These are phyloP conservation scores for Aphodius granarius DNA, from an alignment of 2,888 invertebrate genomes.

Conservation along the genomic window DNA sequence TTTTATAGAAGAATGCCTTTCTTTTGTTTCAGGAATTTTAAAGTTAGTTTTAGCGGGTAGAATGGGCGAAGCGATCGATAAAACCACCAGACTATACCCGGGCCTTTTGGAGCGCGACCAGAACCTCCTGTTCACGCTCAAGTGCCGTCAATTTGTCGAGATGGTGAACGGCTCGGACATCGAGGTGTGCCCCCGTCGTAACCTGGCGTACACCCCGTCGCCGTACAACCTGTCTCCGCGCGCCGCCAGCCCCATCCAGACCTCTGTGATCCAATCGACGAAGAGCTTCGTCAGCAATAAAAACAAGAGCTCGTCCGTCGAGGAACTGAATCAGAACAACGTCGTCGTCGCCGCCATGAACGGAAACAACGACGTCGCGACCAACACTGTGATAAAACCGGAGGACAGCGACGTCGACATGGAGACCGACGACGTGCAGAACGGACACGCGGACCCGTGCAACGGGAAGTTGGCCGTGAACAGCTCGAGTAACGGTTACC, in stretches of 20 bases:
- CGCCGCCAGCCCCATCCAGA: slow-evolving; percentile 63
- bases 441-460: slow-evolving; percentile 47
- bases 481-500: slow-evolving; percentile 57
- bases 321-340: slow-evolving; percentile 55
- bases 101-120: slow-evolving; percentile 89
- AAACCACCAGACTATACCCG: slow-evolving; percentile 87
- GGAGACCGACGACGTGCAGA: slow-evolving; percentile 52
- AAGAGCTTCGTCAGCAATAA: slow-evolving; percentile 52
- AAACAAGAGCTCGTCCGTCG: slow-evolving; percentile 46
- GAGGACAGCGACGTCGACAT: slow-evolving; percentile 62
- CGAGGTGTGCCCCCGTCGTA: slow-evolving; percentile 53
- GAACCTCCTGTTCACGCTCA: slow-evolving; percentile 92
- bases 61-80: slow-evolving; percentile 94
- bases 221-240: slow-evolving; percentile 42
- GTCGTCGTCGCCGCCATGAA: slow-evolving; percentile 55
- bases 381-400: slow-evolving; percentile 44
- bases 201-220: slow-evolving; percentile 37
- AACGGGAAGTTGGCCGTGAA: slow-evolving; percentile 21
- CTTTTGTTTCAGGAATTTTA: slow-evolving; percentile 75
- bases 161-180: slow-evolving; percentile 94
- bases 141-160: slow-evolving; percentile 98
- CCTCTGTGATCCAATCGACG: slow-evolving; percentile 84
- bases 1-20: not conserved
- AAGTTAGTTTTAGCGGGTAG: slow-evolving; percentile 89
- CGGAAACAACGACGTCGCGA: slow-evolving; percentile 47